Evolutionary conservation across 64 coral and sea anemone species (phyloP), one percentile per base, ranked within the genome.

Genomic region (Porites lutea): DNA sequence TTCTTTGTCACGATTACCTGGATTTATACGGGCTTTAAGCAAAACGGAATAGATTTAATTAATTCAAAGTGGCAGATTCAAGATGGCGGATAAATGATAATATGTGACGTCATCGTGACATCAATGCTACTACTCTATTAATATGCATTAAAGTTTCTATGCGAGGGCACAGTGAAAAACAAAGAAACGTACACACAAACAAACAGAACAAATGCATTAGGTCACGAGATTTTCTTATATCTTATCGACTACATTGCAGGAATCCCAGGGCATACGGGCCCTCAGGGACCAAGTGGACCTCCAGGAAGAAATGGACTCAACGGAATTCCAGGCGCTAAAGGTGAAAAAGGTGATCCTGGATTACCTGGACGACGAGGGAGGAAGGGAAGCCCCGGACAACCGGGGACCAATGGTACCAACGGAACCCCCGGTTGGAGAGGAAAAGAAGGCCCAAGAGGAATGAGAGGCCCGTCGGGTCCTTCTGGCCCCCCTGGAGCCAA

Each of bases 271-370:
- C 88, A 79, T 23, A 77, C 88, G 0, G 95, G 95, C 20, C 88
- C 88, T 10, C 82, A 83, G 18, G 95, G 95, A 22, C 88, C 69
- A 16, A 97, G 75, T 44, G 95, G 95, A 60, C 92, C 95, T 22
- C 92, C 95, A 1, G 95, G 95, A n/a, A 92, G 88, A 66, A 97
- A 97, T 59, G 95, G 95, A 15, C 83, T 97, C 2, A 97, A 97
- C 48, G 95, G 95, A 62, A 87, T 88, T 18, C 88, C 95, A 0
- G 95, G 95, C 3, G 45, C 49, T 19, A 52, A n/a, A 72, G 95
- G 95, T 9, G 27, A 16, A 13, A 93, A 94, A 74, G 95, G 95
- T 18, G 75, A 90, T 45, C 88, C 77, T 5, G 92, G 95, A 4
- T 16, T 64, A 37, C 22, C 53, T 2, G 95, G 95, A 0, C 91